Base-by-base conservation (phyloP, 2,113 vertebrate species). In the Pluvialis apricaria region DNA sequence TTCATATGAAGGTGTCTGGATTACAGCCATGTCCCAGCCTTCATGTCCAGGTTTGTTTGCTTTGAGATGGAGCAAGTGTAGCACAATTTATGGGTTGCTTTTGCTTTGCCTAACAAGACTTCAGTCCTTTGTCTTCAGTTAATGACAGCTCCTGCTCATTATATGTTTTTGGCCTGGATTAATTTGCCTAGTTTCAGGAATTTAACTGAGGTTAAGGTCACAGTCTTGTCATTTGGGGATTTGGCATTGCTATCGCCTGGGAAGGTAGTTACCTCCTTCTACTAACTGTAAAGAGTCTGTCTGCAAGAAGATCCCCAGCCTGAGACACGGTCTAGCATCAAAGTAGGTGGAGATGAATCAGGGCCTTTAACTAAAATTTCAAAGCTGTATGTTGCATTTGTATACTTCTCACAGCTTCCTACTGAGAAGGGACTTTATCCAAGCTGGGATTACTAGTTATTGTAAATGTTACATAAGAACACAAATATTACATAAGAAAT, bases 51-150 rank as follows among this genome's bases (percentile, higher is more conserved):
- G 4, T 13, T 57, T 77, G 7, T 47, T 86, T 61, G 19, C 11
- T 78, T 81, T 72, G 25, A 86, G 29, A 38, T 12, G 0, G 3
- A 49, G 11, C 19, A 60, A 51, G 7, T 24, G 4, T 17, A 42
- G 1, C 6, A 25, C 3, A 34, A 4, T 61, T 55, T 62, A 44
- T 28, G 36, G 31, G 28, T 7, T n/a, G 3, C 1, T 70, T 9
- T 58, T 84, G 2, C 14, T 26, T 64, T 84, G 13, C 3, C 36
- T 70, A 52, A 32, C 12, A 22, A 69, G 40, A n/a, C 5, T 65
- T 69, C 29, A 60, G 9, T 38, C 13, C 4, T 64, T 42, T 15
- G 0, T 36, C 22, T 86, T 69, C 1, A 0, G 6, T 8, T 44
- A 47, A 38, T 34, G 5, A 22, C 21, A 49, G 1, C 2, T 61